Evolutionary conservation across 2,888 invertebrate genomes (phyloP).

Genomic region (Parelbella ahira): DNA sequence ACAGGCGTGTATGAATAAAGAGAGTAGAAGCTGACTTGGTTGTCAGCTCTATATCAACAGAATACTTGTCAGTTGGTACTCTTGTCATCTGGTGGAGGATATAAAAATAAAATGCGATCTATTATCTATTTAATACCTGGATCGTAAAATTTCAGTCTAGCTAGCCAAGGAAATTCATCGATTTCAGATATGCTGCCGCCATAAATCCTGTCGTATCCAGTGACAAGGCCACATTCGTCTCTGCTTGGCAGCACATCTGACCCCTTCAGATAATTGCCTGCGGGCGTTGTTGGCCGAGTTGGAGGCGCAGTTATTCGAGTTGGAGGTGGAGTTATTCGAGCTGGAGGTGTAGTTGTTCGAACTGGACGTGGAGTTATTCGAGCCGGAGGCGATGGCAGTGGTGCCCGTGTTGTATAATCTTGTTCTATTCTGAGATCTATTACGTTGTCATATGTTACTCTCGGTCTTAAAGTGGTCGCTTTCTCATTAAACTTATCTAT

Average conservation of each 20-base stretch:
- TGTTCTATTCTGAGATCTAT: no score
- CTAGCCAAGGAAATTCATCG: slow-evolving; percentile 82
- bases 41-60: no score
- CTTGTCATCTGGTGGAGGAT: no score
- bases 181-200: slow-evolving; percentile 72
- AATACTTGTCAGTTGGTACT: no score
- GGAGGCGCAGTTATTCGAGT: neutral
- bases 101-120: no score
- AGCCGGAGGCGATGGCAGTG: neutral
- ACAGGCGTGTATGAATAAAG: no score
- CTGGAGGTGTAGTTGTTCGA: neutral
- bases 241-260: slow-evolving; percentile 42
- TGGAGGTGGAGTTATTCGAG: neutral
- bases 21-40: no score
- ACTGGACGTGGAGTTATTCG: neutral
- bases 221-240: slow-evolving; percentile 43
- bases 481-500: slow-evolving; percentile 27
- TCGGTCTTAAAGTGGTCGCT: neutral
- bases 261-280: no score
- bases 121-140: no score
- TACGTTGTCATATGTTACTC: no score
- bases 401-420: no score
- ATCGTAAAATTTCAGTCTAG: slow-evolving; percentile 27
- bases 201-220: slow-evolving; percentile 55
- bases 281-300: neutral